Evolutionary conservation across 2,888 invertebrate genomes (phyloP).

Genomic region (Taenaris catops): DNA sequence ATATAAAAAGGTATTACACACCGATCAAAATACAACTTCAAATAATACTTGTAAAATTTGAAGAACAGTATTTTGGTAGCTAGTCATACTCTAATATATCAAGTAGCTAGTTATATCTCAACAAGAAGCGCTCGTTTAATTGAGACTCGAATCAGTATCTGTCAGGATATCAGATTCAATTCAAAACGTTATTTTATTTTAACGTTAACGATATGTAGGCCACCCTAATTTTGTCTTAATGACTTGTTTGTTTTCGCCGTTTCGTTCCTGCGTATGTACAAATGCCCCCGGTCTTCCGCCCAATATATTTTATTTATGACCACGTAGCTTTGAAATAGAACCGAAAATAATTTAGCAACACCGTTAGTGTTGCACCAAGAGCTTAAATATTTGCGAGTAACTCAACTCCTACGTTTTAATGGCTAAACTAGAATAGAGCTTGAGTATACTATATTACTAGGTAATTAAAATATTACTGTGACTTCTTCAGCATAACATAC

Average conservation of each 20-base stretch:
- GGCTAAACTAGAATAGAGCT: constrained; percentile 3
- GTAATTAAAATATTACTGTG: too few relatives aligned
- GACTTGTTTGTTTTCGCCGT: constrained; percentile 27
- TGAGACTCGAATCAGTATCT: constrained; percentile 1
- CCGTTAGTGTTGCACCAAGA: constrained; percentile 12
- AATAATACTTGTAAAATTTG: too few relatives aligned
- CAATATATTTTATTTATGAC: constrained; percentile 23
- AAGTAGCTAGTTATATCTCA: too few relatives aligned
- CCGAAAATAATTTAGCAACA: constrained; percentile 19
- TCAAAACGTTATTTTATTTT: constrained; percentile 15
- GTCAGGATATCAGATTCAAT: constrained; percentile 7
- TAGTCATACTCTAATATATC: too few relatives aligned
- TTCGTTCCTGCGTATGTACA: constrained; percentile 20
- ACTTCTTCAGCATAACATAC: too few relatives aligned
- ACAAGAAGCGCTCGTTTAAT: neutral
- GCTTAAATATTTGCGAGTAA: constrained; percentile 2
- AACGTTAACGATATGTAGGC: constrained; percentile 23
- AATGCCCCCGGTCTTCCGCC: constrained; percentile 21
- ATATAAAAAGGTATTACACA: too few relatives aligned
- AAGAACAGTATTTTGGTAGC: too few relatives aligned
- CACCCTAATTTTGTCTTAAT: constrained; percentile 28
- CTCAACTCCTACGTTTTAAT: constrained; percentile 1
- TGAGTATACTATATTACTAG: too few relatives aligned
- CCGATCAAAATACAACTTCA: too few relatives aligned
- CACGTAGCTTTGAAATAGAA: constrained; percentile 18